Evolutionary conservation across 2,113 vertebrate genomes (phyloP), one percentile per base, ranked within the genome.

Genomic region (Amblyopsis rosae): DNA sequence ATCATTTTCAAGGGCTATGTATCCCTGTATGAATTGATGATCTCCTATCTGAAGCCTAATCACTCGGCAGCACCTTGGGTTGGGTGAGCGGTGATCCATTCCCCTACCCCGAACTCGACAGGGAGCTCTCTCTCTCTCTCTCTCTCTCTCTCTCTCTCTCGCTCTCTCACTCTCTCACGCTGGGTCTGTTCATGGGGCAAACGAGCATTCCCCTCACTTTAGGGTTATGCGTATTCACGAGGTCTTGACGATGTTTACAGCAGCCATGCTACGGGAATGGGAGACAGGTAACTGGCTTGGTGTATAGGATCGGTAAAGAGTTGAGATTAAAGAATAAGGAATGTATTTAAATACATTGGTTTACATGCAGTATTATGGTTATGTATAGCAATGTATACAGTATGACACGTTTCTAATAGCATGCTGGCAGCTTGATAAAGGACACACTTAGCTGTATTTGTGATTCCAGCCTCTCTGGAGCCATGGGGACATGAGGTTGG

Each of bases 1-100:
- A 81, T 88, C 84, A 89, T 89, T 85, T 41, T 79, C 73, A 16
- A 70, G 9, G 41, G 65, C 84, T 90, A 88, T 86, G 79, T 87
- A 89, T 91, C 85, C 75, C 72, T 76, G 83, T 87, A 85, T 89
- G 88, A 91, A 90, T 91, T 91, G 90, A 88, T 90, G 89, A 91
- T 90, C 82, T 85, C 81, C 88, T 79, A 90, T 90, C 87, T 86
- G 79, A 86, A 83, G 76, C 80, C 81, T 90, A 87, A 86, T 91
- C 89, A 89, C 84, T 87, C 86, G 57, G 82, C 85, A 70, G 84
- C 87, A 88, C 86, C 88, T 87, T 65, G 79, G 89, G 26, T 26
- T 26, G 86, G 88, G 89, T 84, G 69, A 69, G 69, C 83, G 70
- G 83, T 82, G 81, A 88, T 89, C 85, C 78, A 74, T 87, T 90